Base-by-base conservation (phyloP, 2,888 invertebrate genomes). In the Zeuzera pyrina region DNA sequence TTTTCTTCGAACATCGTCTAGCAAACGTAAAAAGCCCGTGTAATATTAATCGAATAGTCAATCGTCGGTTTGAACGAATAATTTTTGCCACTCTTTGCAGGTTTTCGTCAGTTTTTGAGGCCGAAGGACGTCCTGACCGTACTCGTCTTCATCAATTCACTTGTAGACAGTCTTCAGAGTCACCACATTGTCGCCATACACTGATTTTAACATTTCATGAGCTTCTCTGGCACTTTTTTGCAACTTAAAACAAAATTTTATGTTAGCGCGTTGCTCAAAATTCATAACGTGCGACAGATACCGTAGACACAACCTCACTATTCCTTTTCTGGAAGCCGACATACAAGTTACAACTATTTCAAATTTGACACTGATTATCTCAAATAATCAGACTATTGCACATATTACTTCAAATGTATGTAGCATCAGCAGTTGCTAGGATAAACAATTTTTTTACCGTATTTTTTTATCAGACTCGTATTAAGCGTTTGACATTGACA, bases 241-340 rank as follows among this genome's bases (percentile, higher is more conserved):
- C 29, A 16, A 29, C 29, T 29, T 29, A 29, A 29, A 29, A 29
- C 29, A 16, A 29, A 29, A 29, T n/a, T 19, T 29, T 1, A 23
- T 11, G 15, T 29, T 29, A 29, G 16, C 19, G 29, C 29, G 11
- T 29, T 29, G 29, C 16, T 29, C 29, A 2, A 29, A 29, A 29
- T 29, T 2, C 29, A 29, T 15, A 16, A 29, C 16, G 29, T 16
- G 16, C 4, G 30, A 19, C 11, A 29, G 15, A 1, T 12, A n/a
- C 12, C n/a, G 30, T 21, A 19, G 19, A 30, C 30, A 30, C 30
- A 11, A 30, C 30, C 12, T 16, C 30, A 30, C 21, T 30, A 16
- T 30, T 21, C 21, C 2, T 1, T 11, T 21, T 30, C 19, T 30
- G 21, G 30, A 30, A 30, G 21, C 21, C 1, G 21, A 30, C 2